These are phyloP conservation scores for Drosophila sturtevanti DNA, from an alignment of 1,140 invertebrate species.

Conservation along the genomic window DNA sequence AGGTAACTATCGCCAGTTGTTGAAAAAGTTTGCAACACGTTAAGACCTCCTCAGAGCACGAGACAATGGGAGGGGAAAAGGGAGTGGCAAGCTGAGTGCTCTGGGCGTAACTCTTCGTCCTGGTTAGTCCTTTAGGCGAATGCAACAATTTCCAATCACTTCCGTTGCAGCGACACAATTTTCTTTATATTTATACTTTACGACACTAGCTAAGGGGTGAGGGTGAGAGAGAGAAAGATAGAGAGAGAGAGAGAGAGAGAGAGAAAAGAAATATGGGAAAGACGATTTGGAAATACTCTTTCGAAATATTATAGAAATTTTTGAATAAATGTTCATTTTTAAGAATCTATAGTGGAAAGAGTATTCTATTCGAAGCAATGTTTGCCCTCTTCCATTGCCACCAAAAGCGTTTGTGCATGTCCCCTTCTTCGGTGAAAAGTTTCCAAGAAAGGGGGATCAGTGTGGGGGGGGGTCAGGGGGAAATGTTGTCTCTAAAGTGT, in stretches of 20 bases:
- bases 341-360: neutral
- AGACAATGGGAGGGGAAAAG: neutral
- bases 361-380: conserved; percentile 19
- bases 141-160: conserved; percentile 80
- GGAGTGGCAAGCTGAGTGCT: conserved; percentile 55
- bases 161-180: conserved; percentile 78
- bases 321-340: no score
- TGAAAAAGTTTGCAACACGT: conserved; percentile 55
- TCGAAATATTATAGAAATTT: neutral
- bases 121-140: conserved; percentile 48
- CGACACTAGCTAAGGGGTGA: conserved; percentile 39
- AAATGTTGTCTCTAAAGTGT: conserved; percentile 57
- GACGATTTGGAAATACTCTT: conserved; percentile 12
- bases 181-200: conserved; percentile 75
- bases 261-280: neutral
- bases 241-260: no score
- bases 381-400: neutral
- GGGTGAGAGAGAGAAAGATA: no score
- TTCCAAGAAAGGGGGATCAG: conserved; percentile 1
- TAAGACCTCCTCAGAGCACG: conserved; percentile 32
- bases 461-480: neutral
- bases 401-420: conserved; percentile 30
- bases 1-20: conserved; percentile 38
- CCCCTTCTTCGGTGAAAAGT: conserved; percentile 24
- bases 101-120: conserved; percentile 28